Evolutionary conservation across 2,888 invertebrate genomes (phyloP).

Genomic region (Drosophila mercatorum): DNA sequence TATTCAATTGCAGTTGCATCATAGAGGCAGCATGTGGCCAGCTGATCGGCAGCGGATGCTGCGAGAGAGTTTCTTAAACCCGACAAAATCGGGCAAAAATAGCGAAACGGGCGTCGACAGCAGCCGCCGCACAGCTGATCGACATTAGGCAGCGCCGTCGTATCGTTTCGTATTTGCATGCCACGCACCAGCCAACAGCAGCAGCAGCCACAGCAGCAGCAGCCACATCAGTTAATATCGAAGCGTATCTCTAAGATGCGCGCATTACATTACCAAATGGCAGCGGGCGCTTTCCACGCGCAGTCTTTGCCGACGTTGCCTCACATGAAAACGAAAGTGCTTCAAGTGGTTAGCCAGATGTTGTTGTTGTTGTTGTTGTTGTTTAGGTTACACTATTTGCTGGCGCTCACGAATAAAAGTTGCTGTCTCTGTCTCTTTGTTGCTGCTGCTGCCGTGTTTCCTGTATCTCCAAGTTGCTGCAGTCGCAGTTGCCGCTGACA

Average conservation of each 20-base stretch:
- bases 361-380: conserved; percentile 32
- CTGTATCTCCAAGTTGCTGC: conserved; percentile 70
- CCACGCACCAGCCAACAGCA: conserved; percentile 36
- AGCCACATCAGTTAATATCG: conserved; percentile 39
- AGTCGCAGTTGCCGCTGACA: conserved; percentile 21
- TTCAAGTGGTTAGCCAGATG: conserved; percentile 75
- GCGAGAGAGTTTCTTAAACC: conserved; percentile 81
- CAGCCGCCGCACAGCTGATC: conserved; percentile 71
- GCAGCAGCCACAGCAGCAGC: conserved; percentile 17
- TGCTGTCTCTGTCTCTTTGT: conserved; percentile 43
- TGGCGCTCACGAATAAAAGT: conserved; percentile 61
- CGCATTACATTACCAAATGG: conserved; percentile 71
- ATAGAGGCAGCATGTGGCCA: conserved; percentile 58
- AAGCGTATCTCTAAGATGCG: conserved; percentile 70
- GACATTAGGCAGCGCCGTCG: conserved; percentile 53
- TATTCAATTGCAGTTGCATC: conserved; percentile 81
- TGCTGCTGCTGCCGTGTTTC: conserved; percentile 57
- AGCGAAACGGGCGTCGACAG: conserved; percentile 49
- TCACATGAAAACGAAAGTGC: conserved; percentile 83
- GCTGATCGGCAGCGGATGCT: conserved; percentile 56
- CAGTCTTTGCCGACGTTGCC: conserved; percentile 50
- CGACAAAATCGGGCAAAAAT: conserved; percentile 68
- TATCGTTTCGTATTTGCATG: conserved; percentile 53
- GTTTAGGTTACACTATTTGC: conserved; percentile 42
- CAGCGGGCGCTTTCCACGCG: conserved; percentile 70